phyloP scores from a whole-genome alignment of 2,888 invertebrate genomes.

The Esperia sulphurella region DNA sequence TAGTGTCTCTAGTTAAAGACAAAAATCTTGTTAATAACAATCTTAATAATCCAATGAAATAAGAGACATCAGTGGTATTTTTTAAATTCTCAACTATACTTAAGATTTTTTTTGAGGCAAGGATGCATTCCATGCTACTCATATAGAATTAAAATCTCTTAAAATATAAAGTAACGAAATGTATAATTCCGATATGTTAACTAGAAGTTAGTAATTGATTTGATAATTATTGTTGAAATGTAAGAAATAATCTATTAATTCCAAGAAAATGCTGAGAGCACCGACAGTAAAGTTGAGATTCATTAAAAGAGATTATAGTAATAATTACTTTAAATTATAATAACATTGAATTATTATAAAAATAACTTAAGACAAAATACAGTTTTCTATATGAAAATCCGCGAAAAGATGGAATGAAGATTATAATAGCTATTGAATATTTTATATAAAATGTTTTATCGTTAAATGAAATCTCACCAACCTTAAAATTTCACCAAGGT shows the following conservation, averaged over 20 bases:
- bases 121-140: conserved; percentile 56
- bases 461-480: no score
- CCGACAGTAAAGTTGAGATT: conserved; percentile 16
- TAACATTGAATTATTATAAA: no score
- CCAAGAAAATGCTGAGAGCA: conserved; percentile 36
- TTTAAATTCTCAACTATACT: no score
- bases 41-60: no score
- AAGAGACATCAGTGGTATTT: no score
- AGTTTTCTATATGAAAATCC: no score
- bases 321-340: no score
- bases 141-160: background rate
- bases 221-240: background rate
- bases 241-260: conserved; percentile 8
- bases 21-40: background rate
- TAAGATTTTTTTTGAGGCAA: conserved; percentile 35
- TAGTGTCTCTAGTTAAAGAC: background rate
- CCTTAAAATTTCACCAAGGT: no score
- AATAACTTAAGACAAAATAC: no score
- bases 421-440: no score
- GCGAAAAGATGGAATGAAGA: no score
- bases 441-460: no score
- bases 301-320: background rate
- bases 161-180: background rate
- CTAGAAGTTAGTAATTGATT: background rate
- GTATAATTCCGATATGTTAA: background rate